These are phyloP conservation scores for Stratiolaelaps scimitus DNA, from an alignment of 1,140 invertebrate genomes.

Conservation along the genomic window DNA sequence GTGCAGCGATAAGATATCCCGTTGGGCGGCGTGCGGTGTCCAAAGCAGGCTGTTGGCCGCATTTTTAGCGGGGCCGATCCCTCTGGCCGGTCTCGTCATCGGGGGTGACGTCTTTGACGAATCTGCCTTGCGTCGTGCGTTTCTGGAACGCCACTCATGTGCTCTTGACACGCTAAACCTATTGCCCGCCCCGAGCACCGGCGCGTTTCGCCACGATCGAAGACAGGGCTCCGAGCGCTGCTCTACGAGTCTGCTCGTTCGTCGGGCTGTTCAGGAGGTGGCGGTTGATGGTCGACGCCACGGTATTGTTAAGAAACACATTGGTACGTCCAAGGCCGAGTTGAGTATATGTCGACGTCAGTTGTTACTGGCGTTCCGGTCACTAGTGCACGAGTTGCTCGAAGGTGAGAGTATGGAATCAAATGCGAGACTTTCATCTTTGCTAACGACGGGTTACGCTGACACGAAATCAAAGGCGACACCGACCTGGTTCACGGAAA, in stretches of 20 bases:
- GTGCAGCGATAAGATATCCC: slow-evolving; percentile 22
- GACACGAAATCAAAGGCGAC: background rate
- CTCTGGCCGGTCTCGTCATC: background rate
- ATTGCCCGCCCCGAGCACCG: background rate
- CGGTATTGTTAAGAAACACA: slow-evolving; percentile 13
- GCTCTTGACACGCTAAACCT: background rate
- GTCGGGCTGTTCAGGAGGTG: background rate
- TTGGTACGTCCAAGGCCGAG: slow-evolving; percentile 12
- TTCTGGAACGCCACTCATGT: background rate
- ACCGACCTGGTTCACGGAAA: slow-evolving; percentile 2
- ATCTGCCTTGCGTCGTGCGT: background rate
- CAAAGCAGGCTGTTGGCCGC: background rate
- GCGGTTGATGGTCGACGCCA: slow-evolving; percentile 5
- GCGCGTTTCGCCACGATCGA: background rate
- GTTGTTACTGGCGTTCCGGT: background rate
- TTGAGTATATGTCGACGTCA: slow-evolving; percentile 18
- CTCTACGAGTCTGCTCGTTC: slow-evolving; percentile 10
- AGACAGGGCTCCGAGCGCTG: background rate
- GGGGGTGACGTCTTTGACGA: slow-evolving; percentile 5
- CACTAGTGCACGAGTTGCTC: background rate
- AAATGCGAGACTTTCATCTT: too few relatives aligned
- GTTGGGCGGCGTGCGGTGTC: slow-evolving; percentile 16
- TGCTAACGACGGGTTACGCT: too few relatives aligned
- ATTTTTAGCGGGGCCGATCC: slow-evolving; percentile 9
- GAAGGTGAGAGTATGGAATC: too few relatives aligned